Conservation (phyloP, 2,888 invertebrate species). For the Desoria tigrina region DNA sequence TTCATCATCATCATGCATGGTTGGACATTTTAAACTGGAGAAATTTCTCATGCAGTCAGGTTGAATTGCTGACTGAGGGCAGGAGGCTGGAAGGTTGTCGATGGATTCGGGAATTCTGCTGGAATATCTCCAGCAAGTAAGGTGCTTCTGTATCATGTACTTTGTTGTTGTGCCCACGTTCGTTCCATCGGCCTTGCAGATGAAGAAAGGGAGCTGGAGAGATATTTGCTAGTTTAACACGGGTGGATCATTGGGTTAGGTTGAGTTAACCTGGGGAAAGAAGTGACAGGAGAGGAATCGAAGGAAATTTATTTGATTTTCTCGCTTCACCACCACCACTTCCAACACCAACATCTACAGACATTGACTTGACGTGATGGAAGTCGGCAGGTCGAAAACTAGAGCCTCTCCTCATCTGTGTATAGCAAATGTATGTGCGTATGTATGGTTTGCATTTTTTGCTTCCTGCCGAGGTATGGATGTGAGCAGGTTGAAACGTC, state of each 20-base stretch:
- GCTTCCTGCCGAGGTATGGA: no score
- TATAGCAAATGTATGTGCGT: not conserved
- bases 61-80: no score
- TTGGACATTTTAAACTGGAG: conserved; percentile 12
- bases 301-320: conserved; percentile 54
- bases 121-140: no score
- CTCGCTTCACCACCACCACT: conserved; percentile 49
- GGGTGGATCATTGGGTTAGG: not conserved
- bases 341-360: conserved; percentile 35
- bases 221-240: no score
- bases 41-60: conserved; percentile 13
- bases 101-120: no score
- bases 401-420: conserved; percentile 10
- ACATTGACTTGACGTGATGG: conserved; percentile 42
- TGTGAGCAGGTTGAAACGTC: not conserved
- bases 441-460: no score
- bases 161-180: no score
- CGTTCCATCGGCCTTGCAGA: no score
- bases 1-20: conserved; percentile 32
- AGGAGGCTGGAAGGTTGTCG: no score
- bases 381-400: conserved; percentile 19
- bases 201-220: not conserved
- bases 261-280: conserved; percentile 37
- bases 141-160: no score
- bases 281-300: conserved; percentile 50